Base-by-base conservation (phyloP, 2,113 vertebrate species). In the Copsychus sechellarum region DNA sequence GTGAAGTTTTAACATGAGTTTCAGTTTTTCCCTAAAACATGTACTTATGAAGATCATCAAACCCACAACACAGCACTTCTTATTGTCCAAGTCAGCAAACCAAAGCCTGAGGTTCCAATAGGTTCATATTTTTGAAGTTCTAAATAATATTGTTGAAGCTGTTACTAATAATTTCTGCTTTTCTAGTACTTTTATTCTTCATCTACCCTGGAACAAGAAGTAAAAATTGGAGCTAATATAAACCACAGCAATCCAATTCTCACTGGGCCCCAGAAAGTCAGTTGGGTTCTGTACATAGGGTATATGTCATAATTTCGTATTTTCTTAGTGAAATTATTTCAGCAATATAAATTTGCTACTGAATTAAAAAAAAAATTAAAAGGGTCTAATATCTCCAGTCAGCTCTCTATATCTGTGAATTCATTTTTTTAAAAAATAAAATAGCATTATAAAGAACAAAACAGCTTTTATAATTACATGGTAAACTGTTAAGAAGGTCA, bases 241-340 rank as follows among this genome's bases (percentile, higher is more conserved):
- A 94, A 67, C 2, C 14, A 54, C 6, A 58, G 6, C 8, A 77
- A 28, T 86, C 54, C 29, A 43, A n/a, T 65, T 88, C 11, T 78
- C 40, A 36, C 8, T 24, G 16, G 28, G 8, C 36, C n/a, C 33
- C 65, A 14, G 4, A 73, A 76, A 60, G 11, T 56, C 24, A 56
- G 1, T 38, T 60, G 33, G 5, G 15, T 66, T 58, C 20, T 80
- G 8, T 31, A 12, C 0, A 0, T 53, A 50, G 4, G 6, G 1
- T 25, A 14, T 26, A 11, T 20, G 6, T 80, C 34, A 5, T 2
- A 53, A 28, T 66, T 43, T 61, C 0, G 0, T 45, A 79, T 62
- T 71, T 70, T 92, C 8, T 45, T 34, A 54, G 13, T 15, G 36
- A 85, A 90, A 50, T 18, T n/a, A 21, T 88, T 85, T 66, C 5